Evolutionary conservation across 2,797 vertebrate species (phyloP).

Genomic region (Agapornis canus): DNA sequence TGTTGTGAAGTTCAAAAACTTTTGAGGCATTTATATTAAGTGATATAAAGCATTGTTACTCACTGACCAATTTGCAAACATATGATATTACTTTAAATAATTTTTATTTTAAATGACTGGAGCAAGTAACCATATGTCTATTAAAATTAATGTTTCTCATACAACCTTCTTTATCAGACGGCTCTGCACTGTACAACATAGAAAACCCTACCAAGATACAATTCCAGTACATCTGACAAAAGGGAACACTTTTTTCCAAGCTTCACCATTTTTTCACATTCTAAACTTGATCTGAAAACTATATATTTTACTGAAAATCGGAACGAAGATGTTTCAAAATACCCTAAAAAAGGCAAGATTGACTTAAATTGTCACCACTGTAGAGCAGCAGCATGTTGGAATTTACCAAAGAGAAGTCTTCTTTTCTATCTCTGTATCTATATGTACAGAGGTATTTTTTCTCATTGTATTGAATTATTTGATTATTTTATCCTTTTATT

Average conservation of each 20-base stretch:
- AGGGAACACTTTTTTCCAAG: background rate
- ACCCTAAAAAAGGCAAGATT: background rate
- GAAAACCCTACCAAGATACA: background rate
- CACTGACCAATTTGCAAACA: background rate
- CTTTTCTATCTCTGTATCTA: background rate
- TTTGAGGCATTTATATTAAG: background rate
- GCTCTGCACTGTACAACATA: background rate
- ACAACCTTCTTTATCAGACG: background rate
- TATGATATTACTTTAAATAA: background rate
- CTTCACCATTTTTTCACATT: background rate
- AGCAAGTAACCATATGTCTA: background rate
- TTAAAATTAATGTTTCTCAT: background rate
- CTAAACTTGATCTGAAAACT: background rate
- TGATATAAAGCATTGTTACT: background rate
- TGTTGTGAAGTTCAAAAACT: background rate
- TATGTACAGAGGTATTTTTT: background rate
- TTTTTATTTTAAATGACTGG: background rate
- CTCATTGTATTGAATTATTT: background rate
- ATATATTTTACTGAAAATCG: background rate
- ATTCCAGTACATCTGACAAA: background rate
- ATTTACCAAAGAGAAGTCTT: background rate
- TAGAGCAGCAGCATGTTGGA: accelerated
- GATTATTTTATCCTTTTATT: background rate
- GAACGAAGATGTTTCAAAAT: background rate
- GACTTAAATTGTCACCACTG: background rate